These are phyloP conservation scores for Glareola pratincola DNA, from an alignment of 2,113 vertebrate species.

Conservation along the genomic window DNA sequence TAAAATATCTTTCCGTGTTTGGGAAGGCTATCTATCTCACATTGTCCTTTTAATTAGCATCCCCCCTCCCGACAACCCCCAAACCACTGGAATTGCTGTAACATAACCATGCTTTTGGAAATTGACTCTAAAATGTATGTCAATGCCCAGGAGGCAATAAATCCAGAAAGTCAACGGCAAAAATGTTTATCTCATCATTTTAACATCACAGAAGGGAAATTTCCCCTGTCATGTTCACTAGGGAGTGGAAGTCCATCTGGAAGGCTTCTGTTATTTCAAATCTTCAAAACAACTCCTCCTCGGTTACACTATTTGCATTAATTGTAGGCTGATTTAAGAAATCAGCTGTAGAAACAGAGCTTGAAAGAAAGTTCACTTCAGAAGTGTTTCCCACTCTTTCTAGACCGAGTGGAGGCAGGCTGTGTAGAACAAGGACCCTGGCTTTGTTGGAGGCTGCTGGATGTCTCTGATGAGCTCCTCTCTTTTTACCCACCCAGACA, in stretches of 20 bases:
- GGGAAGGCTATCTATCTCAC: background rate
- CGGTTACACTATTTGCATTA: background rate
- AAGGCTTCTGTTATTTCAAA: background rate
- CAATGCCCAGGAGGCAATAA: background rate
- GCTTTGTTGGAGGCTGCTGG: background rate
- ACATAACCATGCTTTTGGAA: background rate
- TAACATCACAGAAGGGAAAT: background rate
- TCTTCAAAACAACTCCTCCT: background rate
- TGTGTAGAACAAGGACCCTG: rapidly evolving
- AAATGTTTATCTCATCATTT: background rate
- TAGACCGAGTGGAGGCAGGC: background rate
- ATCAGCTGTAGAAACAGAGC: background rate
- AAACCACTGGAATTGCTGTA: background rate
- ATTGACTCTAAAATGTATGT: too few species aligned
- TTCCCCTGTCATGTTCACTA: background rate
- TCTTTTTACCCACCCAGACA: background rate
- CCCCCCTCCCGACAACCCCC: background rate
- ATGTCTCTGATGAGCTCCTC: background rate
- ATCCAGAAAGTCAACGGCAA: background rate
- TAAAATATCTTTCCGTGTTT: background rate
- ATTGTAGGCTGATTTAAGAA: background rate
- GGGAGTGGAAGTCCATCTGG: background rate
- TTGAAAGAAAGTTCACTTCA: background rate
- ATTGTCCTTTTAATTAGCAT: background rate
- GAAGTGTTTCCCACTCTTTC: background rate